phyloP scores from a whole-genome alignment of 2,797 vertebrate genomes.

The Sparus aurata region DNA sequence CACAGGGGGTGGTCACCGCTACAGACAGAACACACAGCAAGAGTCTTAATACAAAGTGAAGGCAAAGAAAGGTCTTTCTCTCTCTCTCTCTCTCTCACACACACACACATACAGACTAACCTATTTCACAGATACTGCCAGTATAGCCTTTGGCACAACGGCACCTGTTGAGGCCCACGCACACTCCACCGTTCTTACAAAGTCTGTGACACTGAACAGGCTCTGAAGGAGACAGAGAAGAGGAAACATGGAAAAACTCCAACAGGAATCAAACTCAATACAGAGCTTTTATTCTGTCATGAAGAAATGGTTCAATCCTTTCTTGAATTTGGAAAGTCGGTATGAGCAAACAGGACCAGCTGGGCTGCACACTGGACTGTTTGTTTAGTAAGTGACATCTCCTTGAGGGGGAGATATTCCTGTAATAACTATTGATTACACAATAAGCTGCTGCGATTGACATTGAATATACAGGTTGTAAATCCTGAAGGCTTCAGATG shows the following conservation, averaged over 20 bases:
- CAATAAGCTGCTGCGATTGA: neutral
- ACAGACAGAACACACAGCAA: conserved; percentile 36
- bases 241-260: neutral
- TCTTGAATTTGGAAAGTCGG: too few species aligned
- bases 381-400: neutral
- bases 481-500: neutral
- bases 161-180: conserved; percentile 86
- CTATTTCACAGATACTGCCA: conserved; percentile 84
- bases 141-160: conserved; percentile 82
- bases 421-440: neutral
- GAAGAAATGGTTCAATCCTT: neutral
- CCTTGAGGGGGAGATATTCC: too few species aligned
- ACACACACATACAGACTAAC: conserved; percentile 61
- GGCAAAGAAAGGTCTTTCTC: neutral
- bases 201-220: conserved; percentile 82
- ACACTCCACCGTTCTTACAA: conserved; percentile 84
- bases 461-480: neutral
- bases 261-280: neutral
- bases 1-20: conserved; percentile 85
- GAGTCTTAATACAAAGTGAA: conserved; percentile 11
- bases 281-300: neutral
- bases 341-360: too few species aligned
- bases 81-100: too few species aligned
- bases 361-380: neutral
- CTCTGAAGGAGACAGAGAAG: conserved; percentile 70